These are phyloP conservation scores for Protosalanx chinensis DNA, from an alignment of 2,797 vertebrate genomes.

Conservation along the genomic window DNA sequence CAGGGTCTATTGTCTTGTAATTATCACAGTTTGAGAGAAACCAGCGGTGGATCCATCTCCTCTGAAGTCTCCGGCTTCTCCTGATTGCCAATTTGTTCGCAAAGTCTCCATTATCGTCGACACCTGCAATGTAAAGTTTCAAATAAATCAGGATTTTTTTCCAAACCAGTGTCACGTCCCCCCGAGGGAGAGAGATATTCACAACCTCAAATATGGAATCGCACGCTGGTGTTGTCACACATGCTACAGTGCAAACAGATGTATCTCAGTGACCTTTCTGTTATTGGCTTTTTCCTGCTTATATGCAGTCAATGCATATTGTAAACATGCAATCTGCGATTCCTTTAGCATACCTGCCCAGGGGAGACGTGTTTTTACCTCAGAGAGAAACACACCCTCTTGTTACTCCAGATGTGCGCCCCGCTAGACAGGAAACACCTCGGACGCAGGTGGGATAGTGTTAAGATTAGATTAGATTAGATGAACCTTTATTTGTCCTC, in stretches of 20 bases:
- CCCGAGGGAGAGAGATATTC: not conserved
- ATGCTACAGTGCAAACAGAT: not conserved
- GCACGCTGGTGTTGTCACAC: not conserved
- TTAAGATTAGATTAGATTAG: too few species aligned
- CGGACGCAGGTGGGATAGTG: constrained; percentile 12
- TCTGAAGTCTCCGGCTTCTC: constrained; percentile 44
- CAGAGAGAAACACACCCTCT: not conserved
- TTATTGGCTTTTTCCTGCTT: constrained; percentile 6
- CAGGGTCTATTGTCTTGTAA: constrained; percentile 60
- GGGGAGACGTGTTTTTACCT: not conserved
- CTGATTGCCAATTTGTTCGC: constrained; percentile 56
- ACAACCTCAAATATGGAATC: not conserved
- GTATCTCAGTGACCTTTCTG: not conserved
- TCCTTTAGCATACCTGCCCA: not conserved
- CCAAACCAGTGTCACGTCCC: not conserved
- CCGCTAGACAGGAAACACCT: not conserved
- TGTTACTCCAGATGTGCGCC: not conserved
- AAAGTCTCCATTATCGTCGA: constrained; percentile 30
- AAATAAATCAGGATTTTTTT: constrained; percentile 20
- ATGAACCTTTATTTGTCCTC: too few species aligned
- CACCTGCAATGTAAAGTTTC: constrained; percentile 45
- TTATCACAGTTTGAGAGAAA: constrained; percentile 61
- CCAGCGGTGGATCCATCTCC: constrained; percentile 42
- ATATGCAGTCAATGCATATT: constrained; percentile 3
- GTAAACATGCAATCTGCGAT: not conserved